Conservation (phyloP, 2,888 invertebrate genomes). For the Chrysolina haemoptera region DNA sequence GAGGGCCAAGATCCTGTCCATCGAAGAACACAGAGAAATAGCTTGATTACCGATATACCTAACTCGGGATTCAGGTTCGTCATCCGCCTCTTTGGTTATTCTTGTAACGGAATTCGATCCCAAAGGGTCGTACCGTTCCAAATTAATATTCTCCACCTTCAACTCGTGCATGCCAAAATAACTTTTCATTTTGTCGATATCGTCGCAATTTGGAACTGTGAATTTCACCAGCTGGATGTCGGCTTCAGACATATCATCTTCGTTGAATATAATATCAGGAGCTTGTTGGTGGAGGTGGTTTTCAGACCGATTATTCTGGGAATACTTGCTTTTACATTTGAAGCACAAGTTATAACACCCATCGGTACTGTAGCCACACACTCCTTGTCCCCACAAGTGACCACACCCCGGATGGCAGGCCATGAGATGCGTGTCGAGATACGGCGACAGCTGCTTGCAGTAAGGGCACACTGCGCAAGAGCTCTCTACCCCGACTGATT, state of each 20-base stretch:
- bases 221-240: slow-evolving; percentile 62
- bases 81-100: slow-evolving; percentile 60
- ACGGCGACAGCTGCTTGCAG: slow-evolving; percentile 68
- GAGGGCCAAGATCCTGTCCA: slow-evolving; percentile 72
- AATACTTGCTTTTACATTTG: slow-evolving; percentile 71
- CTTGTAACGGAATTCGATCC: slow-evolving; percentile 70
- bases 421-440: slow-evolving; percentile 70
- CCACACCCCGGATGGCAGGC: slow-evolving; percentile 74
- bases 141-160: slow-evolving; percentile 66
- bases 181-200: slow-evolving; percentile 61
- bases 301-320: slow-evolving; percentile 49
- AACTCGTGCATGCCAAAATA: slow-evolving; percentile 67
- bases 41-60: slow-evolving; percentile 71
- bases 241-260: slow-evolving; percentile 64
- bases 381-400: slow-evolving; percentile 69
- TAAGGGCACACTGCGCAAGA: slow-evolving; percentile 62
- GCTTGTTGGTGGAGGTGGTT: slow-evolving; percentile 59
- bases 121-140: slow-evolving; percentile 72
- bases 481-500: slow-evolving; percentile 52
- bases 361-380: slow-evolving; percentile 68
- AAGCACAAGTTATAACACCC: slow-evolving; percentile 72
- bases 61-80: slow-evolving; percentile 44
- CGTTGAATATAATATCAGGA: slow-evolving; percentile 68
- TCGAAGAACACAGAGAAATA: slow-evolving; percentile 67
- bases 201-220: slow-evolving; percentile 60